These are phyloP conservation scores for Spinus pinus DNA, from an alignment of 2,797 vertebrate species.

Conservation along the genomic window DNA sequence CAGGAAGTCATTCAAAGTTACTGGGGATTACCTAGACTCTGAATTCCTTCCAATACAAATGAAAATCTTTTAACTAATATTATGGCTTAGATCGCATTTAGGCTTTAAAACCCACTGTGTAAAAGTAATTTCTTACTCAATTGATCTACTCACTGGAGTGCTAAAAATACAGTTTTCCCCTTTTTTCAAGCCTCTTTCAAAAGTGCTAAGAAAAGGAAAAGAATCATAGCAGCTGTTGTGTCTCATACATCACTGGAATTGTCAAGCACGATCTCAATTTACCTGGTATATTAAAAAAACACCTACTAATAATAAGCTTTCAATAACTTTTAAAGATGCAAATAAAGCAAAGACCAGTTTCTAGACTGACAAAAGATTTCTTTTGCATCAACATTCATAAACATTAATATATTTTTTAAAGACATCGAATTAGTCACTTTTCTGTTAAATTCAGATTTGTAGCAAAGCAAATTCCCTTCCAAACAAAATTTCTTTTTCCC, in stretches of 20 bases:
- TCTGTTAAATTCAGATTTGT: neutral
- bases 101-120: neutral
- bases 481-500: neutral
- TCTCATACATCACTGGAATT: neutral
- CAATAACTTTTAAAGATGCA: neutral
- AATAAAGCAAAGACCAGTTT: neutral
- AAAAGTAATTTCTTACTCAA: neutral
- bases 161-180: neutral
- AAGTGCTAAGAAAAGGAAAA: neutral
- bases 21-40: neutral
- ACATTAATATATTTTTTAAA: neutral
- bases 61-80: neutral
- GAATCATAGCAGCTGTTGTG: neutral
- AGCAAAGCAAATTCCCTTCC: neutral
- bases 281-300: neutral
- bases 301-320: neutral
- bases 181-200: neutral
- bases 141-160: neutral
- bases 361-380: neutral
- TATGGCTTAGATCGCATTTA: neutral
- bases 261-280: neutral
- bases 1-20: neutral
- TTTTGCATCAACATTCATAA: neutral
- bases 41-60: neutral
- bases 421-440: neutral